phyloP scores from a whole-genome alignment of 2,113 vertebrate genomes.

The Forbesichthys agassizii region DNA sequence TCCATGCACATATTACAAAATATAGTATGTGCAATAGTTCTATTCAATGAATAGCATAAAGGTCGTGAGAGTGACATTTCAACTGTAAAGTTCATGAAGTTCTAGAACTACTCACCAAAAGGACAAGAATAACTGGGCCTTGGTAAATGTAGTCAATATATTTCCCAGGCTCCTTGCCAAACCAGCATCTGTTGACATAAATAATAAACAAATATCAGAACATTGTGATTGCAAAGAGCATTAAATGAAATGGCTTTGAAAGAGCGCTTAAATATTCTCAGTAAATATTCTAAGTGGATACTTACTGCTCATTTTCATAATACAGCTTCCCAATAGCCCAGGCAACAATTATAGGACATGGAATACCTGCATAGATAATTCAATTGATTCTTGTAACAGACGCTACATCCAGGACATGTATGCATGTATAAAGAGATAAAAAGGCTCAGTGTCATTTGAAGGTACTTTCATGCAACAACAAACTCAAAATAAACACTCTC shows the following conservation, averaged over 20 bases:
- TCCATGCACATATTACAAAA: neutral
- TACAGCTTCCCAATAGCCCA: slow-evolving; percentile 91
- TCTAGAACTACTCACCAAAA: slow-evolving; percentile 81
- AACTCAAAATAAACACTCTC: neutral
- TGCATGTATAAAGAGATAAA: neutral
- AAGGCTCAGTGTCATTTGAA: neutral
- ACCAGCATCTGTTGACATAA: slow-evolving; percentile 87
- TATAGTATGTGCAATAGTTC: neutral
- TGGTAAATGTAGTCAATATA: slow-evolving; percentile 98
- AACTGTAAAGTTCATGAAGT: neutral
- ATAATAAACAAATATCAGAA: slow-evolving; percentile 17
- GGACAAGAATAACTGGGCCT: slow-evolving; percentile 95
- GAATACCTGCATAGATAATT: slow-evolving; percentile 80
- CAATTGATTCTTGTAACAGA: neutral
- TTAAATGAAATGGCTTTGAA: neutral
- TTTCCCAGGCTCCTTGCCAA: slow-evolving; percentile 95
- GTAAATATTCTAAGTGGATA: slow-evolving; percentile 28
- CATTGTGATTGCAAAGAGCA: neutral
- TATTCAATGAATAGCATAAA: neutral
- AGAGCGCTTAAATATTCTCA: neutral
- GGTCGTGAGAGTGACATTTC: neutral
- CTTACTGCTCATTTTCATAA: slow-evolving; percentile 94
- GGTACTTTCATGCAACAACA: neutral
- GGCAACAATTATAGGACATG: slow-evolving; percentile 88
- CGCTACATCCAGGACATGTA: neutral